Evolutionary conservation across 1,140 invertebrate genomes (phyloP), one percentile per base, ranked within the genome.

Genomic region (Drosophila lowei): DNA sequence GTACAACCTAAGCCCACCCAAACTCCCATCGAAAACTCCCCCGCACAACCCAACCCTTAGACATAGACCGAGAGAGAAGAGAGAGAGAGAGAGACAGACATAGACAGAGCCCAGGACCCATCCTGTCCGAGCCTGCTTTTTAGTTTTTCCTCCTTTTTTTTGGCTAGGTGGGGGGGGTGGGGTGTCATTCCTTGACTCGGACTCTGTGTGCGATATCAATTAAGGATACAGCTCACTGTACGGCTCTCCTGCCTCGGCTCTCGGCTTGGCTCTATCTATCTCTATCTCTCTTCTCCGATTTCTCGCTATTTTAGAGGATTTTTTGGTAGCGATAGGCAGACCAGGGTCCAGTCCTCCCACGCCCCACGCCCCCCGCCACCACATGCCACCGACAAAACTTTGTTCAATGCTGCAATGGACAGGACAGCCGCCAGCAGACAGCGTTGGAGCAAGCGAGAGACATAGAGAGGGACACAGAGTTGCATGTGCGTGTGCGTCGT

Each of bases 151-250:
- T 67, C 28, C 43, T 25, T 64, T 64, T 64, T 55, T 55, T 41
- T 71, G 64, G 62, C 53, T 18, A 2, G 68, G 63, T 60, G 61
- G 62, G 71, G 64, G 73, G 80, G 71, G 72, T 71, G 56, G 70
- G 65, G 66, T 72, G 66, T 72, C 81, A 88, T 88, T 79, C 71
- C 78, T 88, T 59, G 78, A 38, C 34, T 38, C 34, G 9, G 34
- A 60, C 71, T 77, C 71, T 77, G 76, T 79, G 80, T 88, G 83
- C 85, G 83, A 88, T 88, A 88, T 88, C 83, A 88, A 88, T 88
- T 88, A 88, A 88, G 83, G 84, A 88, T 88, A 88, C 66, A 70
- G 66, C 66, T 70, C 66, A 70, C 66, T 70, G 34, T 64, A 41
- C 65, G 56, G 15, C 25, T 30, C 44, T 30, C 28, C 28, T 30